Evolutionary conservation across 2,797 vertebrate genomes (phyloP), one percentile per base, ranked within the genome.

Genomic region (Leptoclinus maculatus): DNA sequence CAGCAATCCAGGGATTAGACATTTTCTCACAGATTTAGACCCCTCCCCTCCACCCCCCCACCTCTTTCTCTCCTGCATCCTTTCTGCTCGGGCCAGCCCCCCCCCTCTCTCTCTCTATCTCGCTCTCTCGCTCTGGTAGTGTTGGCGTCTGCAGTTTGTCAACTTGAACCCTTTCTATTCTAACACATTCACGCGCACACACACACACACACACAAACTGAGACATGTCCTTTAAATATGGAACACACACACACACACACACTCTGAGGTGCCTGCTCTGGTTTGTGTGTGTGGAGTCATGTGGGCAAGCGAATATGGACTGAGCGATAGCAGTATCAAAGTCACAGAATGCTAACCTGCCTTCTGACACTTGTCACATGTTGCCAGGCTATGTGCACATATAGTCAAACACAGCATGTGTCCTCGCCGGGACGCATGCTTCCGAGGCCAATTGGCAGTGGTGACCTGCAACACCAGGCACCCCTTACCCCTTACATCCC

Each of bases 1-100:
- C 95, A 95, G 95, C 95, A 96, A 95, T 94, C 93, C 92, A 91
- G 91, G 95, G 95, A 95, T 96, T 95, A 96, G 92, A 92, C 90
- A 23, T 87, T 92, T 94, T 94, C 92, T 93, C 93, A 92, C 92
- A 93, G 93, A 92, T 94, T 94, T 93, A 89, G 90, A 91, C 88
- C 88, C 91, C 85, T 85, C 87, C 83, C 77, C 87, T 80, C 85
- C 89, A 80, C 29, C 83, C 88, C 88, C 87, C 81, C 49, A 57
- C 58, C 82, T 80, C 59, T 66, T 84, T 77, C 79, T 82, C 77
- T 81, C 80, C 57, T 80, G 78, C 79, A 54, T 78, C 75, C 69
- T 78, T 82, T 76, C 75, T 85, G 67, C 80, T 78, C 68, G 51
- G 36, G 14, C 27, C 27, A 27, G 0, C 78, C 77, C 72, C 71